phyloP scores from a whole-genome alignment of 2,113 vertebrate genomes.

The Tyrannus savana region DNA sequence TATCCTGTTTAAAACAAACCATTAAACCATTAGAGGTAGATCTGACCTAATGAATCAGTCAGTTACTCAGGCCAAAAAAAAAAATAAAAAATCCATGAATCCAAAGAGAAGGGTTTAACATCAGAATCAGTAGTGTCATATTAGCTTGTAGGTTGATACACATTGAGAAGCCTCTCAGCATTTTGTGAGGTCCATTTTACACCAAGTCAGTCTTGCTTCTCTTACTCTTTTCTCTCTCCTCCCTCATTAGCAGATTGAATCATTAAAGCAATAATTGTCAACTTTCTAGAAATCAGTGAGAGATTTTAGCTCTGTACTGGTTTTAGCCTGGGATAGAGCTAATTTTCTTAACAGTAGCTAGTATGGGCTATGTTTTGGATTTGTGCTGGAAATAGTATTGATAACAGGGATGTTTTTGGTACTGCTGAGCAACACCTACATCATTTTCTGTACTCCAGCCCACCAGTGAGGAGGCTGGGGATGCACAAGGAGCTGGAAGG shows the following conservation, averaged over 20 bases:
- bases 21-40: not conserved
- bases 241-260: not conserved
- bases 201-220: not conserved
- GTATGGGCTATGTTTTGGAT: rapidly evolving
- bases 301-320: not conserved
- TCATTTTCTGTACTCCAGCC: not conserved
- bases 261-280: not conserved
- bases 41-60: not conserved
- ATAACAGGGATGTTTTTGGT: not conserved
- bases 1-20: not conserved
- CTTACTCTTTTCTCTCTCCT: not conserved
- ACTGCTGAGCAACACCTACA: not conserved
- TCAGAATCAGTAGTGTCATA: not conserved
- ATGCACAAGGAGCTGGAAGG: not conserved
- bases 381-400: not conserved
- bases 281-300: not conserved
- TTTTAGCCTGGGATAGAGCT: not conserved
- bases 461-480: not conserved
- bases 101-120: not conserved
- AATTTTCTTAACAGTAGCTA: not conserved
- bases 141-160: not conserved
- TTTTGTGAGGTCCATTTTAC: not conserved
- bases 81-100: not conserved
- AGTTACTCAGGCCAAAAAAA: not conserved
- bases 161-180: not conserved